phyloP scores from a whole-genome alignment of 1,140 invertebrate genomes.

The Branchinecta lindahli region DNA sequence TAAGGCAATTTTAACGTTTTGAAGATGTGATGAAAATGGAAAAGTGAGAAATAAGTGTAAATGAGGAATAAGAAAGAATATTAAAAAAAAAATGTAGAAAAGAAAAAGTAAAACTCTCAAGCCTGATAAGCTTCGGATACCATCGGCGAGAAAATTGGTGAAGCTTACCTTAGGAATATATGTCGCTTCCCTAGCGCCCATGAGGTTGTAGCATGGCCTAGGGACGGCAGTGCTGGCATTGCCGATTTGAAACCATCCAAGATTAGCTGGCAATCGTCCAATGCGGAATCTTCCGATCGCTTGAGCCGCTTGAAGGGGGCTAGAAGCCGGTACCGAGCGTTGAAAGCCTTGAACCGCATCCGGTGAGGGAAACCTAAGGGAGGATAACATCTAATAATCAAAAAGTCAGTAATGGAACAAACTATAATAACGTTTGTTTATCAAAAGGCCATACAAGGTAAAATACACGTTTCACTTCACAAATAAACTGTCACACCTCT shows the following conservation, averaged over 20 bases:
- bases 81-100: no score
- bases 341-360: slow-evolving; percentile 89
- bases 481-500: no score
- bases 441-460: no score
- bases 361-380: slow-evolving; percentile 65
- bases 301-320: slow-evolving; percentile 56
- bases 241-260: slow-evolving; percentile 42
- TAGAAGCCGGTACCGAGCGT: slow-evolving; percentile 61
- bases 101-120: no score
- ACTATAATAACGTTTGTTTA: background rate
- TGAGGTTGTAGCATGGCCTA: slow-evolving; percentile 42
- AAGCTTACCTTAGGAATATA: slow-evolving; percentile 54
- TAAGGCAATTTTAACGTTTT: no score
- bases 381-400: slow-evolving; percentile 11
- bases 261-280: slow-evolving; percentile 62
- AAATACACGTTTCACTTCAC: no score
- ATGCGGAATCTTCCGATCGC: slow-evolving; percentile 58
- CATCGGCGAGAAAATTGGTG: no score
- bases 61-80: no score
- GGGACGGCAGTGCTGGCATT: slow-evolving; percentile 29
- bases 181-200: slow-evolving; percentile 85
- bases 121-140: no score
- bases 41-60: no score
- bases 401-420: no score
- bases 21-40: no score